phyloP scores from a whole-genome alignment of 2,888 invertebrate species.

The Tryphoninae sp. region DNA sequence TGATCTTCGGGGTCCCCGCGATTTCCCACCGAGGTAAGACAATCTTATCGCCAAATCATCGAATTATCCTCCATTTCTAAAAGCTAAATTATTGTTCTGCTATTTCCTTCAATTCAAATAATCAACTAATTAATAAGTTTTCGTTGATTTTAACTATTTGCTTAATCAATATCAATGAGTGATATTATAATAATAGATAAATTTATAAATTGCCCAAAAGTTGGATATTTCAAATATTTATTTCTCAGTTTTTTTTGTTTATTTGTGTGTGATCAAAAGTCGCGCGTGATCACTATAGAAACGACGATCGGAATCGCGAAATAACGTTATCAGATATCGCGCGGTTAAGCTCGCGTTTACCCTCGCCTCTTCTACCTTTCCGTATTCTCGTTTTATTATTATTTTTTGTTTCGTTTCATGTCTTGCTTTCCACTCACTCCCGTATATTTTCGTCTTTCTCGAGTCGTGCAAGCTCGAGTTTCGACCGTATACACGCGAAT shows the following conservation, averaged over 20 bases:
- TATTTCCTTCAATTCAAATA: not conserved
- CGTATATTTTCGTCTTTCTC: slow-evolving; percentile 54
- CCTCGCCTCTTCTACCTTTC: not conserved
- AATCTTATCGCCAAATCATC: slow-evolving; percentile 42
- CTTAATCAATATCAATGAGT: not conserved
- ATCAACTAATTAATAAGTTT: not conserved
- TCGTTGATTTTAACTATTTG: not conserved
- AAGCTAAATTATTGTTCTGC: not conserved
- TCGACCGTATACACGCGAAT: slow-evolving; percentile 28
- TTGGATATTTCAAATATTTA: not conserved
- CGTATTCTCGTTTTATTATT: not conserved
- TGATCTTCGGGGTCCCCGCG: slow-evolving; percentile 89
- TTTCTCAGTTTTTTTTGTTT: not conserved
- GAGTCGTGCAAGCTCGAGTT: slow-evolving; percentile 27
- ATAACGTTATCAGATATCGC: slow-evolving; percentile 6
- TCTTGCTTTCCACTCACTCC: slow-evolving; percentile 24
- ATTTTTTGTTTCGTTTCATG: slow-evolving; percentile 15
- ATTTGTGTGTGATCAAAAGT: not conserved
- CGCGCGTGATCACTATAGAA: not conserved
- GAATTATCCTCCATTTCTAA: not conserved
- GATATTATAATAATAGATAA: not conserved
- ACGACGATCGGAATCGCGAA: not conserved
- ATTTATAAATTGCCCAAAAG: not conserved
- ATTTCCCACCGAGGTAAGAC: slow-evolving; percentile 90
- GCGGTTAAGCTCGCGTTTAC: not conserved